Evolutionary conservation across 1,140 invertebrate genomes (phyloP).

Genomic region (Melitaea cinxia): DNA sequence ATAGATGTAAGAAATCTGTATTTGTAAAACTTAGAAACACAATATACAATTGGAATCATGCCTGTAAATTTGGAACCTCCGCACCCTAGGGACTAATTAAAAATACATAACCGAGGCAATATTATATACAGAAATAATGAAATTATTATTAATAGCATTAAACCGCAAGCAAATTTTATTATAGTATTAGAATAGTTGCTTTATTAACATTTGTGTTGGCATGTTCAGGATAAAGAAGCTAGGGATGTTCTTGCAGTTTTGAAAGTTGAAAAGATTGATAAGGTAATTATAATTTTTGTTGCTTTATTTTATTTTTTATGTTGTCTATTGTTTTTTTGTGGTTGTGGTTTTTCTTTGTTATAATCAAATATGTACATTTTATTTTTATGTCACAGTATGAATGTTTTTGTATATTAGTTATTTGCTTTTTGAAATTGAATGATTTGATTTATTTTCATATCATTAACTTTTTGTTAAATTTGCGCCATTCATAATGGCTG

Average conservation of each 20-base stretch:
- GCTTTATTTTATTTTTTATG: conserved; percentile 28
- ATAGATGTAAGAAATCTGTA: too few species aligned
- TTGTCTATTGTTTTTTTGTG: conserved; percentile 14
- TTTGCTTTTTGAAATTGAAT: too few species aligned
- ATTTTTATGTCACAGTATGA: background rate
- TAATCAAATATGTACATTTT: conserved; percentile 14
- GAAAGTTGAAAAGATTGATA: conserved; percentile 85
- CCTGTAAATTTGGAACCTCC: too few species aligned
- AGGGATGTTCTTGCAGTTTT: conserved; percentile 85
- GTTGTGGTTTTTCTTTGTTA: background rate
- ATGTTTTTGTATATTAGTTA: too few species aligned
- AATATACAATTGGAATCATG: too few species aligned
- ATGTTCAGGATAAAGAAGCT: conserved; percentile 84
- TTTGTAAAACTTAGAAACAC: too few species aligned
- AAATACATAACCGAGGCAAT: too few species aligned
- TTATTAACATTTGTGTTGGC: conserved; percentile 75
- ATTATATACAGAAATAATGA: background rate
- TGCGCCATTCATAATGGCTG: too few species aligned
- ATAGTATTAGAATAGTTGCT: conserved; percentile 47
- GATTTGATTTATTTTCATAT: too few species aligned
- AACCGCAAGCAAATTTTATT: conserved; percentile 17
- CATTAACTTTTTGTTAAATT: too few species aligned
- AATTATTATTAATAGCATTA: background rate
- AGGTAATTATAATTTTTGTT: conserved; percentile 81
- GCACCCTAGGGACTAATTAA: too few species aligned